phyloP scores from a whole-genome alignment of 2,888 invertebrate genomes.

The Eupithecia insigniata region DNA sequence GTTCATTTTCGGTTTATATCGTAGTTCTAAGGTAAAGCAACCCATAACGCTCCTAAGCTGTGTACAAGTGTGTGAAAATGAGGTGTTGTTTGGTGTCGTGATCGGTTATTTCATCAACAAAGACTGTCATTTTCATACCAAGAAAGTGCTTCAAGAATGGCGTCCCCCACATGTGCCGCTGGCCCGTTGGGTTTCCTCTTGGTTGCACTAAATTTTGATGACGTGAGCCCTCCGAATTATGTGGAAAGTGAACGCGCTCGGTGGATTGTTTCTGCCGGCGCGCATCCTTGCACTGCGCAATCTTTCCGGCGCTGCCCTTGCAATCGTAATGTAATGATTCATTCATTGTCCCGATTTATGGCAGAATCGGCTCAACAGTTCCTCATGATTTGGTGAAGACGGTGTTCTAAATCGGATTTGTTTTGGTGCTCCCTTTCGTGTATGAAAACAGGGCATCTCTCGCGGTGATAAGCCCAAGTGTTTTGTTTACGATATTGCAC shows the following conservation, averaged over 20 bases:
- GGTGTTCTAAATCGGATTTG: slow-evolving; percentile 12
- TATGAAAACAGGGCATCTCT: slow-evolving; percentile 44
- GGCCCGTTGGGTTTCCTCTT: slow-evolving; percentile 74
- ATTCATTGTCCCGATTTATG: slow-evolving; percentile 78
- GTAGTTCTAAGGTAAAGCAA: slow-evolving; percentile 75
- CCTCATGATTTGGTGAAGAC: slow-evolving; percentile 36
- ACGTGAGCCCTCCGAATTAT: slow-evolving; percentile 68
- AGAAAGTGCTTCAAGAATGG: slow-evolving; percentile 88
- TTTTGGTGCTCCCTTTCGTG: slow-evolving; percentile 37
- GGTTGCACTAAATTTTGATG: slow-evolving; percentile 71
- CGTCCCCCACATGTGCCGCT: slow-evolving; percentile 89
- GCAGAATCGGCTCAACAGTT: slow-evolving; percentile 62
- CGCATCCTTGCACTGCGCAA: slow-evolving; percentile 49
- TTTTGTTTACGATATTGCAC: slow-evolving; percentile 74
- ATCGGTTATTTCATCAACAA: slow-evolving; percentile 76
- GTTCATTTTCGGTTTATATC: slow-evolving; percentile 67
- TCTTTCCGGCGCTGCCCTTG: slow-evolving; percentile 62
- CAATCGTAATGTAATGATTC: slow-evolving; percentile 67
- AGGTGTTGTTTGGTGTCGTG: slow-evolving; percentile 71
- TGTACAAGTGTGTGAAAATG: slow-evolving; percentile 66
- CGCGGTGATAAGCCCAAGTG: slow-evolving; percentile 60
- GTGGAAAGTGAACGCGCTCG: slow-evolving; percentile 60
- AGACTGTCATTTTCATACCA: slow-evolving; percentile 86
- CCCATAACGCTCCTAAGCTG: slow-evolving; percentile 57
- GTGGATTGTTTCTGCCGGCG: slow-evolving; percentile 55